A percentile compares a stretch with the other conserved stretches of the same genome.
Conservation (phyloP, 2,797 vertebrate species). For the Phataginus tricuspis region DNA sequence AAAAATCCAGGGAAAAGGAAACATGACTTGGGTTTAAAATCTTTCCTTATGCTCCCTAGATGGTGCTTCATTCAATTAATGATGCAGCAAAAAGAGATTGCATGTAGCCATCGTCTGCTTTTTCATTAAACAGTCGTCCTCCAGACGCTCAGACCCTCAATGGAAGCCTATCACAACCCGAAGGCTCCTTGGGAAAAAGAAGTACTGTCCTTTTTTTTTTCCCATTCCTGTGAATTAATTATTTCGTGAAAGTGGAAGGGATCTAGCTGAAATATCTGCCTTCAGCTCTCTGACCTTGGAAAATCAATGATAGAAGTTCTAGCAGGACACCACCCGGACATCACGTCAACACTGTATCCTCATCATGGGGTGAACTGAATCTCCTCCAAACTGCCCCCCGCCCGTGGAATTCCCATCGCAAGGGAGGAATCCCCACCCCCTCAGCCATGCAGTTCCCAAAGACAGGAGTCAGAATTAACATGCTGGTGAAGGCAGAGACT, state of each 20-base stretch:
- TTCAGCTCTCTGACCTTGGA: neutral
- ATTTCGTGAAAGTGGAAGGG: neutral
- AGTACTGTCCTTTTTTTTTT: neutral
- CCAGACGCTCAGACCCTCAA: neutral
- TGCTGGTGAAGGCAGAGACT: rapidly evolving
- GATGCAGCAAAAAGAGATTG: neutral
- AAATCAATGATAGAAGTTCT: neutral
- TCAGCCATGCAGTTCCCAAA: rapidly evolving
- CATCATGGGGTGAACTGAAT: neutral
- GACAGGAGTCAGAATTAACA: rapidly evolving
- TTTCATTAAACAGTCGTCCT: neutral
- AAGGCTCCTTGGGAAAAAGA: neutral
- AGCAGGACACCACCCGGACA: neutral
- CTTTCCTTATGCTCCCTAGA: neutral
- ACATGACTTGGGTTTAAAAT: neutral
- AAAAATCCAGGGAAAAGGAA: neutral
- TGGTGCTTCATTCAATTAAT: neutral
- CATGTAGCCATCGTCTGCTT: neutral
- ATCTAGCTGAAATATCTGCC: neutral
- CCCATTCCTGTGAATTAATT: neutral
- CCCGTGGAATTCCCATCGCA: rapidly evolving
- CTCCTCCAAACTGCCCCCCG: neutral
- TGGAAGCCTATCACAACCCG: neutral
- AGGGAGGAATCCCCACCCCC: rapidly evolving
- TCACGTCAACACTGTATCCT: rapidly evolving